A percentile compares a stretch with the other conserved stretches of the same genome.
These are phyloP conservation scores for Whitmania pigra DNA, from an alignment of 1,140 invertebrate genomes.

Conservation along the genomic window DNA sequence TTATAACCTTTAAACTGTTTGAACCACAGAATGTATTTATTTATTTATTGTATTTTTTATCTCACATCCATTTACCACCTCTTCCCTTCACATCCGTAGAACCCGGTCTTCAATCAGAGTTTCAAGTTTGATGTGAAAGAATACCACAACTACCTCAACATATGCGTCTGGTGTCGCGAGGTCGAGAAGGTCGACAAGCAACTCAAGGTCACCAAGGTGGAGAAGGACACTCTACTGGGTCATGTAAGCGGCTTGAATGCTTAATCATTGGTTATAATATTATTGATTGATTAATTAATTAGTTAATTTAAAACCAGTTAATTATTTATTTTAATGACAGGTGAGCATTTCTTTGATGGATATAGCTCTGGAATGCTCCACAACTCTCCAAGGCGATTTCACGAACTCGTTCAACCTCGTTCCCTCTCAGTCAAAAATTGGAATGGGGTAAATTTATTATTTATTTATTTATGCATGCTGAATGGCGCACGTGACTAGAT, in stretches of 20 bases:
- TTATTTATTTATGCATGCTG: constrained; percentile 11
- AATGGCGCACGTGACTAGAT: neutral
- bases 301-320: too few relatives aligned
- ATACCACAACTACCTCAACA: constrained; percentile 62
- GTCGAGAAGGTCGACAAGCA: constrained; percentile 34
- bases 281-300: too few relatives aligned
- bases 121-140: constrained; percentile 57
- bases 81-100: constrained; percentile 29
- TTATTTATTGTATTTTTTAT: too few relatives aligned
- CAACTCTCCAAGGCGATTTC: constrained; percentile 64
- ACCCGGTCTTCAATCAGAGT: constrained; percentile 62
- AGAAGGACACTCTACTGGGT: constrained; percentile 33
- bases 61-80: too few relatives aligned
- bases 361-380: constrained; percentile 62
- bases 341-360: constrained; percentile 64
- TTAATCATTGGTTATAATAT: too few relatives aligned
- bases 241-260: constrained; percentile 30
- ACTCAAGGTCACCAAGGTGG: constrained; percentile 28
- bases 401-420: constrained; percentile 50
- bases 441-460: constrained; percentile 30
- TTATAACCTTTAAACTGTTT: too few relatives aligned
- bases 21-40: neutral
- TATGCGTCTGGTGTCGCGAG: constrained; percentile 58
- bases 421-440: constrained; percentile 36
- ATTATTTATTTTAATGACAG: constrained; percentile 33